A percentile compares a stretch with the other conserved stretches of the same genome.
Conservation (phyloP, 2,797 vertebrate genomes). For the Dryobates pubescens region DNA sequence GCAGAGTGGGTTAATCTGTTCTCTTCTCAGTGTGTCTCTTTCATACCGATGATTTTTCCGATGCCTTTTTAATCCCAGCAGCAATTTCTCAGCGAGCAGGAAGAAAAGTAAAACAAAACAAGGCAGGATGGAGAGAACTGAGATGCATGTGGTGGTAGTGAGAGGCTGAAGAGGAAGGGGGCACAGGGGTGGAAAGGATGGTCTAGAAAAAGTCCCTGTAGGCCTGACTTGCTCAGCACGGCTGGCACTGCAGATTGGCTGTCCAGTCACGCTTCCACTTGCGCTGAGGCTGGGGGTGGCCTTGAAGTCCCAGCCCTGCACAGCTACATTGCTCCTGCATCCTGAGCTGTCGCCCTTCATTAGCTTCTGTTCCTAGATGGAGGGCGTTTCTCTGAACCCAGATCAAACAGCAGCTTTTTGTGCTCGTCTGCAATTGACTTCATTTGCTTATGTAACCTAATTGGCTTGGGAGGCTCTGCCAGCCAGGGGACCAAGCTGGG, state of each 20-base stretch:
- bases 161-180: background rate
- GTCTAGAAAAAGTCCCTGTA: background rate
- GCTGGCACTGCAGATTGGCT: background rate
- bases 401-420: slow-evolving; percentile 5
- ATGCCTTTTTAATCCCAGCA: slow-evolving; percentile 47
- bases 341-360: slow-evolving; percentile 4
- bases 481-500: background rate
- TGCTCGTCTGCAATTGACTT: background rate
- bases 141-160: accelerated
- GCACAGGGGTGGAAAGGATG: background rate
- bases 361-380: background rate
- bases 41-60: background rate
- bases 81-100: background rate
- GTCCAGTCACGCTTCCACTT: background rate
- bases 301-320: slow-evolving; percentile 7
- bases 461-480: background rate
- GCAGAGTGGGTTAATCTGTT: slow-evolving; percentile 49
- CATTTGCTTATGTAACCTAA: background rate
- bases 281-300: background rate
- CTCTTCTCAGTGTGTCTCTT: slow-evolving; percentile 31
- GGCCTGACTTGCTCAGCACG: background rate
- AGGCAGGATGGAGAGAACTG: background rate
- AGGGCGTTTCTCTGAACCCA: background rate
- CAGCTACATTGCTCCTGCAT: background rate
- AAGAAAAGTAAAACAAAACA: background rate